phyloP scores from a whole-genome alignment of 2,113 vertebrate species.

The Ctenomys sociabilis region DNA sequence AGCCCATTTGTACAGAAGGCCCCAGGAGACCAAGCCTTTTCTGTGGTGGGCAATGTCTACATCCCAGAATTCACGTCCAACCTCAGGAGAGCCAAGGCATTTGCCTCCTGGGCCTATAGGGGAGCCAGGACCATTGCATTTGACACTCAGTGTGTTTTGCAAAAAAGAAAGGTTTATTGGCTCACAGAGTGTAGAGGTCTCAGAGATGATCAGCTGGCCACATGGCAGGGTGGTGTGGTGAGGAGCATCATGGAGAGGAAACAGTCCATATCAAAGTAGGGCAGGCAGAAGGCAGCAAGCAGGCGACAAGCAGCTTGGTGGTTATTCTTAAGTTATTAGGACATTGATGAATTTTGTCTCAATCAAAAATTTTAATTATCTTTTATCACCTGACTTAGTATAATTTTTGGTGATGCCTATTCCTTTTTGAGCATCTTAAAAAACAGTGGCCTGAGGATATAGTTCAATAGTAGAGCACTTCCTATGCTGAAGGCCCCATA shows the following conservation, averaged over 20 bases:
- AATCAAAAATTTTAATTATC: slow-evolving; percentile 11
- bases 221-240: not conserved
- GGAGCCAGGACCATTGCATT: slow-evolving; percentile 4
- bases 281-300: not conserved
- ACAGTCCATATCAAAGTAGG: not conserved
- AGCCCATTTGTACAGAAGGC: not conserved
- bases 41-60: not conserved
- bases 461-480: not conserved
- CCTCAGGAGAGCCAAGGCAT: not conserved
- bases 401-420: not conserved
- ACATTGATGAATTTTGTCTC: not conserved
- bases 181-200: not conserved
- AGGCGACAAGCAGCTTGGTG: not conserved
- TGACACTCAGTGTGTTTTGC: slow-evolving; percentile 4
- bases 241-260: not conserved
- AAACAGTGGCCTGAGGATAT: not conserved
- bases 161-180: not conserved
- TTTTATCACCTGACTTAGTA: slow-evolving; percentile 5
- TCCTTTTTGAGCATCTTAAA: slow-evolving; percentile 23
- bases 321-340: slow-evolving; percentile 26
- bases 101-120: not conserved
- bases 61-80: not conserved
- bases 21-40: not conserved
- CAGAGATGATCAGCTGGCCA: not conserved
- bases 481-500: not conserved